Percentiles rank a stretch among this genome's conserved stretches.
Evolutionary conservation across 2,113 vertebrate genomes (phyloP).

Genomic region (Tangachromis dhanisi): DNA sequence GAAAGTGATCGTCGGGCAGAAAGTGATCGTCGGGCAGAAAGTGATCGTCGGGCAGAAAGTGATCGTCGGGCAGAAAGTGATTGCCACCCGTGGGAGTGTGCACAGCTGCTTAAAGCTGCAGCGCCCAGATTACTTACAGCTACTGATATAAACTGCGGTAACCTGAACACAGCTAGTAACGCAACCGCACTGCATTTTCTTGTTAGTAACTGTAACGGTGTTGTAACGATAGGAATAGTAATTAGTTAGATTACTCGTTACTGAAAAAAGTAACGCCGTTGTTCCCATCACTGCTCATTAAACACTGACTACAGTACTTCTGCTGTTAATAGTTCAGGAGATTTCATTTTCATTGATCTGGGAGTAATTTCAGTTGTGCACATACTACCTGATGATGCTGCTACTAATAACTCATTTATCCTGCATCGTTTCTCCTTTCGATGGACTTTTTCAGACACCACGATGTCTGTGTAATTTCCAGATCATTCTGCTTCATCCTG

Average conservation of each 20-base stretch:
- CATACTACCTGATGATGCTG: not conserved
- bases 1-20: too few relatives aligned
- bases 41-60: too few relatives aligned
- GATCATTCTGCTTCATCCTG: not conserved
- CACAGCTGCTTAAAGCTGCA: too few relatives aligned
- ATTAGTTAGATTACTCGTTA: not conserved
- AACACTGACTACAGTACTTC: not conserved
- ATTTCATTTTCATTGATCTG: slow-evolving; percentile 15
- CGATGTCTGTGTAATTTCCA: not conserved
- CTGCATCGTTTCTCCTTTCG: not conserved
- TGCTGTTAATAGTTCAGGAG: not conserved
- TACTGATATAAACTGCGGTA: too few relatives aligned
- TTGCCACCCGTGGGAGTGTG: accelerated
- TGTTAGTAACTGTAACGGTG: not conserved
- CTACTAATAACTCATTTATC: not conserved
- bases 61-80: too few relatives aligned
- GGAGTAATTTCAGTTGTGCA: not conserved
- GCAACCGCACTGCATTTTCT: not conserved
- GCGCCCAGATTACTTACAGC: too few relatives aligned
- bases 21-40: too few relatives aligned
- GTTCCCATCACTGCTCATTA: not conserved
- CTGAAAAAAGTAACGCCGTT: not conserved
- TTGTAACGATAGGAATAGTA: not conserved
- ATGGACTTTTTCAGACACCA: not conserved
- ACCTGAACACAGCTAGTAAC: too few relatives aligned